These are phyloP conservation scores for Sparidentex hasta DNA, from an alignment of 2,797 vertebrate genomes.

Conservation along the genomic window DNA sequence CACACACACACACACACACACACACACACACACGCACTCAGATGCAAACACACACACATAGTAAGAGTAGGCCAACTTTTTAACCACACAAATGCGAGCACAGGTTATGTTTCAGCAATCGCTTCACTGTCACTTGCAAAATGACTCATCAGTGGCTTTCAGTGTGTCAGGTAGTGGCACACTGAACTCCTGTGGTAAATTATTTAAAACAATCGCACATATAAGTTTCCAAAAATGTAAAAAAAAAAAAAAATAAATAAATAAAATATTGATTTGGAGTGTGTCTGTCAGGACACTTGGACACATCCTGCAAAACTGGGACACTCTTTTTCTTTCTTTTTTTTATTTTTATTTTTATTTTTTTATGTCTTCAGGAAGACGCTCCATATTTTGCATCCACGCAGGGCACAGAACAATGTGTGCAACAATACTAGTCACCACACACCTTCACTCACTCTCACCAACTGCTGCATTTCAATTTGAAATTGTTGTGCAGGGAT, in stretches of 20 bases:
- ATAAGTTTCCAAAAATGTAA: not conserved
- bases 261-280: not conserved
- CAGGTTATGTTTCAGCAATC: not conserved
- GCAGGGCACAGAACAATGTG: not conserved
- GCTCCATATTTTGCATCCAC: not conserved
- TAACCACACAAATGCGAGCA: not conserved
- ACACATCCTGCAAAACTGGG: not conserved
- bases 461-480: no score
- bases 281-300: not conserved
- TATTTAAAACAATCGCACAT: not conserved
- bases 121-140: not conserved
- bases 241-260: no score
- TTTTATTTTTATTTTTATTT: no score
- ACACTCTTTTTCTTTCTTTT: no score
- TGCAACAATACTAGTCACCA: no score
- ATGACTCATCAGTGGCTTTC: not conserved
- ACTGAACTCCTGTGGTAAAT: not conserved
- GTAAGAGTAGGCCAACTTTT: not conserved
- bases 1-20: conserved; percentile 10
- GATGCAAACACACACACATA: conserved; percentile 4
- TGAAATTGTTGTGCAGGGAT: no score
- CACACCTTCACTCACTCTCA: no score
- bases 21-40: not conserved
- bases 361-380: no score
- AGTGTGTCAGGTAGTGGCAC: not conserved